phyloP scores from a whole-genome alignment of 2,797 vertebrate genomes.

The Hoplostethus atlanticus region DNA sequence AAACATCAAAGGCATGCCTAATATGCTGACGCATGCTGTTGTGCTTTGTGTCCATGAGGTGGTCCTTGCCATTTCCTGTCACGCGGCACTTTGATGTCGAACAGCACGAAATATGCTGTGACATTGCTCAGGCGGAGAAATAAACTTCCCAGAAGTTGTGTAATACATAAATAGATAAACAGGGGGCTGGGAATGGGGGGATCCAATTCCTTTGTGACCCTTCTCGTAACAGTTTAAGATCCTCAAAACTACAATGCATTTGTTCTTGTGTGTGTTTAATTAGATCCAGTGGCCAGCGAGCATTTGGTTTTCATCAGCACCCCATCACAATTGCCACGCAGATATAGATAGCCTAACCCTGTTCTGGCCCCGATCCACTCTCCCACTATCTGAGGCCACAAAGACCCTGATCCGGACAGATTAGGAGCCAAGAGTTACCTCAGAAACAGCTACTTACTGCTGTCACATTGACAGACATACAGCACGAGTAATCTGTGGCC shows the following conservation, averaged over 20 bases:
- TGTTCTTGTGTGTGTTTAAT: conserved; percentile 76
- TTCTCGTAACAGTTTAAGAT: conserved; percentile 79
- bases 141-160: conserved; percentile 82
- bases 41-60: conserved; percentile 80
- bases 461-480: conserved; percentile 54
- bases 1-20: conserved; percentile 81
- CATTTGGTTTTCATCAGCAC: conserved; percentile 87
- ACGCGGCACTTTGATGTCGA: conserved; percentile 82
- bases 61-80: conserved; percentile 81
- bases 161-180: conserved; percentile 82
- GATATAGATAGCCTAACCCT: conserved; percentile 65
- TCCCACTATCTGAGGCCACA: conserved; percentile 66
- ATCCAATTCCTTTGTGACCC: conserved; percentile 72
- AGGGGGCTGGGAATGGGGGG: conserved; percentile 54
- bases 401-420: conserved; percentile 70
- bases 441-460: conserved; percentile 62
- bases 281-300: conserved; percentile 78
- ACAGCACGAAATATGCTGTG: conserved; percentile 78
- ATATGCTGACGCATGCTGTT: conserved; percentile 77
- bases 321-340: conserved; percentile 66
- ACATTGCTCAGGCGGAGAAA: conserved; percentile 69
- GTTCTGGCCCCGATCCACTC: conserved; percentile 59
- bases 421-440: conserved; percentile 72
- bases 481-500: conserved; percentile 60
- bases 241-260: conserved; percentile 67